phyloP scores from a whole-genome alignment of 2,113 vertebrate species.

The Gambusia affinis region DNA sequence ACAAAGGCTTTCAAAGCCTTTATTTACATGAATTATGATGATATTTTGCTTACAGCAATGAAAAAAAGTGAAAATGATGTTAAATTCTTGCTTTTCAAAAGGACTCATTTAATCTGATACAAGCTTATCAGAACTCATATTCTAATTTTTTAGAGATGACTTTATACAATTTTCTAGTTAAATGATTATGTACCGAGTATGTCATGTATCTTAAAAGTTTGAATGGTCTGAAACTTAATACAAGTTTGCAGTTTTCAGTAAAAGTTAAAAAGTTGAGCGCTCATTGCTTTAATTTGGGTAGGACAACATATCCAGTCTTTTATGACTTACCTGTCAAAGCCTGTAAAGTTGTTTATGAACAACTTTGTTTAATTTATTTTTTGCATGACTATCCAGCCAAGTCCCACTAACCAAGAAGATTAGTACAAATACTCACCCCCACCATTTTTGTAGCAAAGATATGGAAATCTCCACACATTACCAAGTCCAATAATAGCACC shows the following conservation, averaged over 20 bases:
- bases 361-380: not conserved
- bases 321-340: not conserved
- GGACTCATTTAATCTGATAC: too few relatives aligned
- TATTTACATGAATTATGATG: too few relatives aligned
- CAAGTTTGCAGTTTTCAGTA: not conserved
- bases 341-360: not conserved
- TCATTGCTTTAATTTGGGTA: too few relatives aligned
- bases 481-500: constrained; percentile 72
- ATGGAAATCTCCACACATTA: constrained; percentile 77
- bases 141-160: too few relatives aligned
- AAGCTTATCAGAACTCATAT: too few relatives aligned
- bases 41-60: too few relatives aligned
- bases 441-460: constrained; percentile 77
- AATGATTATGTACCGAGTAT: not conserved
- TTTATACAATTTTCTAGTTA: too few relatives aligned
- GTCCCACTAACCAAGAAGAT: not conserved
- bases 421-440: constrained; percentile 60
- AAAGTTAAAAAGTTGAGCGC: not conserved
- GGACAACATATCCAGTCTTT: not conserved
- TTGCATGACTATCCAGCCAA: not conserved
- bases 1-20: too few relatives aligned
- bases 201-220: not conserved
- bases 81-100: too few relatives aligned
- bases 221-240: not conserved
- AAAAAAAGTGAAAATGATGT: too few relatives aligned